Base-by-base conservation (phyloP, 2,888 invertebrate genomes). In the Epistrophe eligans region DNA sequence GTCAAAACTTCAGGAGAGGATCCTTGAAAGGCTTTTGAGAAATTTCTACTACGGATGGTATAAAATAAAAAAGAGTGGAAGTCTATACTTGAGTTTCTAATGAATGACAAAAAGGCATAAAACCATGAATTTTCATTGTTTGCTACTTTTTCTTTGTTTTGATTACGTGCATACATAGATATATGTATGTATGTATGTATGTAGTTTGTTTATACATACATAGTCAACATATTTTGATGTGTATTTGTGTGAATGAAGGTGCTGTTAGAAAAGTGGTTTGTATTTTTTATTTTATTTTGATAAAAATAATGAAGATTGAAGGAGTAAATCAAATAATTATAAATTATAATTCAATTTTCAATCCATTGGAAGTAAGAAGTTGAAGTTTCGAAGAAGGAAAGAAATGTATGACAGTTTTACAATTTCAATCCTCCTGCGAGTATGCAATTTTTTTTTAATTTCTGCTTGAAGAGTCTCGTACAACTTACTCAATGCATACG, bases 91-190 rank as follows among this genome's bases (percentile, higher is more conserved):
- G 80, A 67, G 55, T 67, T 72, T 24, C 67, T 85, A 85, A 81
- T 80, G 80, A 85, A 77, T 77, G 80, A 60, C 28, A 28, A 80
- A 40, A 70, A 70, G 71, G 50, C 79, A 80, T 77, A 60, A 45
- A 38, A 45, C 66, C 80, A 62, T 77, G 77, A 67, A 66, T 77
- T 70, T 77, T 45, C 60, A 50, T 84, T 84, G 72, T 80, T 77
- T 73, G 55, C 32, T 24, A 48, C 13, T 48, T 64, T 48, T 48
- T 48, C 48, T 35, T 28, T 43, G 60, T 60, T 43, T 52, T 58
- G 8, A 32, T 17, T 50, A 9, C n/a, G 50, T 24, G 24, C 15
- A 1, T 52, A 8, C 3, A 8, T 28, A 15, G 0, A 13, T 35
- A 15, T 24, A n/a, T n/a, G n/a, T n/a, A n/a, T n/a, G n/a, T n/a